Conservation (phyloP, 2,888 invertebrate species). For the Rambutsinella grinnellia region DNA sequence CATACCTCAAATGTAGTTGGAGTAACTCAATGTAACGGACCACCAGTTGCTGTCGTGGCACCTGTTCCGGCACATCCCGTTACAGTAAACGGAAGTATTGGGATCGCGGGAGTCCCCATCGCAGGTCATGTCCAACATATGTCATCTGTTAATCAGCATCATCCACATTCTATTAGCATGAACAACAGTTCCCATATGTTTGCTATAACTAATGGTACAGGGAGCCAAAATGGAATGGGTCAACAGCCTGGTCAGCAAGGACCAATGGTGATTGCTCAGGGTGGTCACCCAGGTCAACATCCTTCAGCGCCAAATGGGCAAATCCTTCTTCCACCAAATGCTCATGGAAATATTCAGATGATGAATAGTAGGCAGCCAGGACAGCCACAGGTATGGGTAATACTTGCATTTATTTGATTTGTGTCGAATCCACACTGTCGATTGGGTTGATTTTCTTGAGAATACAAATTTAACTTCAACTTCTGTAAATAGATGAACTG, state of each 20-base stretch:
- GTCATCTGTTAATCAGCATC: slow-evolving; percentile 41
- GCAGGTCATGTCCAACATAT: slow-evolving; percentile 45
- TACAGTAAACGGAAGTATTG: slow-evolving; percentile 44
- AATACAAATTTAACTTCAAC: too few species aligned
- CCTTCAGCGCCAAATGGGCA: slow-evolving; percentile 34
- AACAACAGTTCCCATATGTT: slow-evolving; percentile 50
- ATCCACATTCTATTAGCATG: slow-evolving; percentile 45
- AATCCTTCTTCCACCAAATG: slow-evolving; percentile 49
- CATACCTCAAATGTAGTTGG: slow-evolving; percentile 52
- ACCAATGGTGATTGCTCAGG: slow-evolving; percentile 35
- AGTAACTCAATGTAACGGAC: slow-evolving; percentile 41
- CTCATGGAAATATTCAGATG: slow-evolving; percentile 42
- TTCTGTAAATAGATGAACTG: slow-evolving; percentile 58
- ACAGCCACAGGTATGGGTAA: slow-evolving; percentile 56
- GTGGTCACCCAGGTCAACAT: slow-evolving; percentile 35
- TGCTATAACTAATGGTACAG: slow-evolving; percentile 48
- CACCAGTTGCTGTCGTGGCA: slow-evolving; percentile 58
- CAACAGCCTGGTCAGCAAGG: slow-evolving; percentile 45
- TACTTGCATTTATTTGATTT: too few species aligned
- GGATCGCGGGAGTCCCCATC: slow-evolving; percentile 40
- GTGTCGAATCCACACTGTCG: too few species aligned
- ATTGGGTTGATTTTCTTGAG: too few species aligned
- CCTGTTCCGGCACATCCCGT: slow-evolving; percentile 53
- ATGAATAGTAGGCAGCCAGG: slow-evolving; percentile 50
- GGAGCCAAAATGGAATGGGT: slow-evolving; percentile 39